Conservation (phyloP, 2,797 vertebrate genomes). For the Acropternis orthonyx region DNA sequence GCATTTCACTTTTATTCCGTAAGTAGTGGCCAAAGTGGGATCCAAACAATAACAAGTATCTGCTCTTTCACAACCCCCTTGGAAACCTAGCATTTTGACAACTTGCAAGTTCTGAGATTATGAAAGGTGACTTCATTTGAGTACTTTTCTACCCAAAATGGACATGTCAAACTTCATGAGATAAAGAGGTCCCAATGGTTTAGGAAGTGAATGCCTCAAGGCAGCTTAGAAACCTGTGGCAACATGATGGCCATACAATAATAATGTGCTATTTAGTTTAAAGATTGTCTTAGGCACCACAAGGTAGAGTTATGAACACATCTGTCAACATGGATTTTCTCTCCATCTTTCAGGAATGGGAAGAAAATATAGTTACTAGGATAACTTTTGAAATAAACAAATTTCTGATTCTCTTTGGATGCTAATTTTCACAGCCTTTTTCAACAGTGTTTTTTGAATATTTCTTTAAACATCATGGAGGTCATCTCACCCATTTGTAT, state of each 20-base stretch:
- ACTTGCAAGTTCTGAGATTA: constrained; percentile 12
- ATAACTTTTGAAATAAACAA: not conserved
- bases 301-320: not conserved
- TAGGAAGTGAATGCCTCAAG: not conserved
- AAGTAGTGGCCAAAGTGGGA: not conserved
- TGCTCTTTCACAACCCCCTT: not conserved
- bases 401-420: not conserved
- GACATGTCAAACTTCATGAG: not conserved
- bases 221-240: constrained; percentile 1
- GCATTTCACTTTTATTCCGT: constrained; percentile 11
- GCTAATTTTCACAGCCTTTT: not conserved
- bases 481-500: not conserved
- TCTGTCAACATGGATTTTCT: not conserved
- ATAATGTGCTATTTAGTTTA: not conserved
- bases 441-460: not conserved
- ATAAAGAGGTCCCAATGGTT: not conserved
- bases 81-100: constrained; percentile 4
- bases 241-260: not conserved
- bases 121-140: constrained; percentile 10
- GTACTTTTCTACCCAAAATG: not conserved
- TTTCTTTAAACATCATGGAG: not conserved
- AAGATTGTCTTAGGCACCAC: not conserved
- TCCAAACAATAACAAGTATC: not conserved
- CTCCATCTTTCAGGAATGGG: not conserved
- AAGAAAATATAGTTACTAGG: not conserved